Base-by-base conservation (phyloP, 2,113 vertebrate species). In the Cariama cristata region DNA sequence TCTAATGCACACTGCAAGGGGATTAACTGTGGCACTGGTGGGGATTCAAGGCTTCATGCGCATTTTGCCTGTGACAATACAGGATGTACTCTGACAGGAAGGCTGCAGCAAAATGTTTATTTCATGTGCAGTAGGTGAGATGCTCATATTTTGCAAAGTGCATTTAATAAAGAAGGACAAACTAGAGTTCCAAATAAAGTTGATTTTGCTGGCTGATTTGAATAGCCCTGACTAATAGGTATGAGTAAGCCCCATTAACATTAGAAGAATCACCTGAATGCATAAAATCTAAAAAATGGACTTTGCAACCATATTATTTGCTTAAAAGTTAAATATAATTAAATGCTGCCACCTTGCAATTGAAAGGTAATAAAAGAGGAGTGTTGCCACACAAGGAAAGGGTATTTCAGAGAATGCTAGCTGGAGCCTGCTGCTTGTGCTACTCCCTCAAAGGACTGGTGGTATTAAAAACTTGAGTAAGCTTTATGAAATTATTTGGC, bases 121-220 rank as follows among this genome's bases (percentile, higher is more conserved):
- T 97, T 86, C 92, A 69, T 9, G 76, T 86, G 59, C 88, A 93
- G 75, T 45, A 96, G 91, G 45, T 6, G 35, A 97, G 55, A 90
- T 71, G 73, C 62, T 96, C 23, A 4, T 84, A 67, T 42, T 96
- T 55, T 86, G 18, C 47, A 45, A 95, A 93, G 71, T 56, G 50
- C 64, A 38, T 80, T 92, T 91, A 96, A 95, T 76, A 79, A 91
- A 56, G 47, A 94, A 92, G 72, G 96, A 89, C 68, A 97, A 92
- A 94, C n/a, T 30, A n/a, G 69, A 87, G 81, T 66, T 91, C 69
- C 62, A 93, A 58, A 91, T 47, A 27, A 62, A 86, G 38, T 64
- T 28, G 19, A 82, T 84, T 94, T 93, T 90, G 63, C 60, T 92
- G 55, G 33, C 90, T 96, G 67, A 49, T 93, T 84, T 89, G 42